Conservation (phyloP, 2,888 invertebrate species). For the Brachycybe producta region DNA sequence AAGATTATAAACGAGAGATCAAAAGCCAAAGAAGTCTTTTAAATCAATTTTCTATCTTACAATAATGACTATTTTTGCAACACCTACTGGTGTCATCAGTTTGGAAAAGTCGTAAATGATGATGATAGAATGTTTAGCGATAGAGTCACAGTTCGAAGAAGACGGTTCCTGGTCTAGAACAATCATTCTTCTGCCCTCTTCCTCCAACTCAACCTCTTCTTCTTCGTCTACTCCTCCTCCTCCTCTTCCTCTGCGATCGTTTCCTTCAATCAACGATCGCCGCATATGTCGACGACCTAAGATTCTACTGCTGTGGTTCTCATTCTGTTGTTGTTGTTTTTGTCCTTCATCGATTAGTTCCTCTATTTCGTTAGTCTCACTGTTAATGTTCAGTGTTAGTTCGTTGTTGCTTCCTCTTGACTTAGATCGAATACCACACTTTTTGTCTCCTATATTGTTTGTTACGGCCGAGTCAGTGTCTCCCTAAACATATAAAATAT, state of each 20-base stretch:
- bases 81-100: conserved; percentile 8
- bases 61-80: conserved; percentile 6
- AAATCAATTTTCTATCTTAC: conserved; percentile 3
- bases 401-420: not conserved
- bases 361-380: conserved; percentile 2
- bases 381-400: not conserved
- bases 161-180: no score
- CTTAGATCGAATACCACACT: no score
- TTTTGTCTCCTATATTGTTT: no score
- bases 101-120: conserved; percentile 6
- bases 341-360: conserved; percentile 11
- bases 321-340: conserved; percentile 4
- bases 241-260: no score
- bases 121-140: conserved; percentile 5
- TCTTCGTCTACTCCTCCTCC: no score
- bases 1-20: not conserved
- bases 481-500: no score
- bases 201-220: no score
- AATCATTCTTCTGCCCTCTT: no score
- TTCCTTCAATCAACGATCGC: no score
- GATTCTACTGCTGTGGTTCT: not conserved
- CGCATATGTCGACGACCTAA: not conserved
- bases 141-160: no score
- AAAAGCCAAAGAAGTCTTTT: not conserved
- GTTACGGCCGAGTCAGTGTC: no score